These are phyloP conservation scores for Willisornis vidua DNA, from an alignment of 2,113 vertebrate species.

Conservation along the genomic window DNA sequence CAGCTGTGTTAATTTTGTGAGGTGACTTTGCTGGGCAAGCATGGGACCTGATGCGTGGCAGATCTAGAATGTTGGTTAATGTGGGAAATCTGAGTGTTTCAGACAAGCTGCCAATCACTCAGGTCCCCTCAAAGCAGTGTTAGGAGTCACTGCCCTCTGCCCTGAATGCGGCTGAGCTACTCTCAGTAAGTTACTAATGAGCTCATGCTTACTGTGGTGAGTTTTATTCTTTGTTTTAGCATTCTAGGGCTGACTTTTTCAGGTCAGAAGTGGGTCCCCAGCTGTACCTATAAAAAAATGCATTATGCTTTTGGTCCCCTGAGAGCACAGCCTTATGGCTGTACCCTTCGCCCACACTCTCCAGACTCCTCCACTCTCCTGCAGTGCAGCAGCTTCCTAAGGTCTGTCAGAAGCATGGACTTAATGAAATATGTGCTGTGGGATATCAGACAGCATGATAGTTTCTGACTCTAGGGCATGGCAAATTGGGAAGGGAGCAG, in stretches of 20 bases:
- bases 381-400: background rate
- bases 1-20: background rate
- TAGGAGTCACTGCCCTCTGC: background rate
- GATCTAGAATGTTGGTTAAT: background rate
- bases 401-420: background rate
- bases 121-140: background rate
- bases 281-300: background rate
- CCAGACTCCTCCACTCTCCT: background rate
- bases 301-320: background rate
- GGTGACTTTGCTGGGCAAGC: background rate
- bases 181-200: conserved; percentile 29
- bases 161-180: background rate
- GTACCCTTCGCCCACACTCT: background rate
- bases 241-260: background rate
- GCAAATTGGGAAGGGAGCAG: background rate
- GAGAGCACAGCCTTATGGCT: background rate
- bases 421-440: background rate
- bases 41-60: rapidly evolving
- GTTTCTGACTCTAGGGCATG: background rate
- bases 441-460: background rate
- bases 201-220: background rate
- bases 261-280: background rate
- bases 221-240: background rate
- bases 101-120: background rate
- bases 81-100: background rate